phyloP scores from a whole-genome alignment of 92 coral and sea anemone species.

The Epizoanthus illoricatus region DNA sequence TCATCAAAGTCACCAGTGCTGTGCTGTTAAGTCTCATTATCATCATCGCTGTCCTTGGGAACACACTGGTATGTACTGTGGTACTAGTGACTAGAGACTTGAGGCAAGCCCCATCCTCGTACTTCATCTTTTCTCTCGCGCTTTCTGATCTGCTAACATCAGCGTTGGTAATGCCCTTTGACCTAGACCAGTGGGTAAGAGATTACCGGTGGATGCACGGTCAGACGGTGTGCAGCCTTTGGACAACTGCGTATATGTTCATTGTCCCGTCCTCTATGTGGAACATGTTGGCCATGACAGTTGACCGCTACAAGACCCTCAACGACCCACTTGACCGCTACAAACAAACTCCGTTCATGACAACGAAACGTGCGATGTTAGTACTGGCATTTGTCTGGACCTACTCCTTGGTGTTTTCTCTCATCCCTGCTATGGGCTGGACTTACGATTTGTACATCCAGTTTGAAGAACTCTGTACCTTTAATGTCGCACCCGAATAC shows the following conservation, averaged over 20 bases:
- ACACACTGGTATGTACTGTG: constrained; percentile 72
- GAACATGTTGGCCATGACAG: constrained; percentile 83
- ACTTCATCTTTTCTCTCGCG: constrained; percentile 79
- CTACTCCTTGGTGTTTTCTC: constrained; percentile 75
- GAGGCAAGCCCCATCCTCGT: constrained; percentile 70
- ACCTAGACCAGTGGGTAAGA: constrained; percentile 65
- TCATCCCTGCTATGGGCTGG: constrained; percentile 91
- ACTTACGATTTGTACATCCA: constrained; percentile 41
- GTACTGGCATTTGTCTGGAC: constrained; percentile 69
- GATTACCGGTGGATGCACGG: constrained; percentile 72
- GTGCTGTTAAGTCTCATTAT: constrained; percentile 42
- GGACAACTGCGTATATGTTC: constrained; percentile 91
- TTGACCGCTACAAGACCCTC: constrained; percentile 90
- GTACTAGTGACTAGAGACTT: constrained; percentile 60
- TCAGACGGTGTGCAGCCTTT: constrained; percentile 60
- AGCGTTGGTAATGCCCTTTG: constrained; percentile 77
- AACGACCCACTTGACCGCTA: constrained; percentile 78
- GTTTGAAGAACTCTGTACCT: constrained; percentile 43
- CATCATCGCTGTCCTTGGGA: constrained; percentile 68
- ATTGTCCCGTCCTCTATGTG: constrained; percentile 88
- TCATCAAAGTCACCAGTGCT: not conserved
- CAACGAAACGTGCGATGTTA: constrained; percentile 59
- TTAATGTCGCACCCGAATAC: constrained; percentile 68
- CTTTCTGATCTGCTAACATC: constrained; percentile 86
- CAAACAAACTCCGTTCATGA: constrained; percentile 68